A percentile compares a stretch with the other conserved stretches of the same genome.
These are phyloP conservation scores for Oscheius sp. DNA, from an alignment of 1,140 invertebrate genomes.

Conservation along the genomic window DNA sequence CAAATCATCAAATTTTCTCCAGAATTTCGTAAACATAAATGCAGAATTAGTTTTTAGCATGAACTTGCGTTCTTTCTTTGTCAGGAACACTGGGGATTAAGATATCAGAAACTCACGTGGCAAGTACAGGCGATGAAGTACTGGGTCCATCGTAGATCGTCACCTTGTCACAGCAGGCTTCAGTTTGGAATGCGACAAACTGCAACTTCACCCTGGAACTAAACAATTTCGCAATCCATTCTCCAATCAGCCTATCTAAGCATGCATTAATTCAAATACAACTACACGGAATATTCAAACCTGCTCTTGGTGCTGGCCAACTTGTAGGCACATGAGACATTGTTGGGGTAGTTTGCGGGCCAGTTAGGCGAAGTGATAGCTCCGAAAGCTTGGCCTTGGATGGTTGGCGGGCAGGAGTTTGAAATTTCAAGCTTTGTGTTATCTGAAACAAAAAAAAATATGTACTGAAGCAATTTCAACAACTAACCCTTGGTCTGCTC, in stretches of 20 bases:
- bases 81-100: too few relatives aligned
- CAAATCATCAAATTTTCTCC: too few relatives aligned
- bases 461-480: not conserved
- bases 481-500: constrained; percentile 7
- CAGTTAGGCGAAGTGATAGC: constrained; percentile 15
- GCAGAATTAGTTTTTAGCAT: too few relatives aligned
- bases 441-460: not conserved
- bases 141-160: not conserved
- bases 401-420: not conserved
- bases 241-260: too few relatives aligned
- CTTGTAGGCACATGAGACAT: not conserved
- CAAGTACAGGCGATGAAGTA: not conserved
- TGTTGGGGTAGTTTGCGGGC: constrained; percentile 11
- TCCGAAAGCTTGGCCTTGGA: not conserved
- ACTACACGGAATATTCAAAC: too few relatives aligned
- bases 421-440: not conserved
- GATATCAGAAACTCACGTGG: not conserved
- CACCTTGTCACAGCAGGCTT: not conserved
- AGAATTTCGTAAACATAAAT: too few relatives aligned
- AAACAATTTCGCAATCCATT: not conserved
- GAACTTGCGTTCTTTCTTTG: too few relatives aligned
- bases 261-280: too few relatives aligned
- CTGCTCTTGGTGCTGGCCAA: constrained; percentile 10
- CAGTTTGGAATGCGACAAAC: constrained; percentile 5
- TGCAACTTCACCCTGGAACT: not conserved